Evolutionary conservation across 2,888 invertebrate genomes (phyloP), one percentile per base, ranked within the genome.

Genomic region (Nesidiocoris tenuis): DNA sequence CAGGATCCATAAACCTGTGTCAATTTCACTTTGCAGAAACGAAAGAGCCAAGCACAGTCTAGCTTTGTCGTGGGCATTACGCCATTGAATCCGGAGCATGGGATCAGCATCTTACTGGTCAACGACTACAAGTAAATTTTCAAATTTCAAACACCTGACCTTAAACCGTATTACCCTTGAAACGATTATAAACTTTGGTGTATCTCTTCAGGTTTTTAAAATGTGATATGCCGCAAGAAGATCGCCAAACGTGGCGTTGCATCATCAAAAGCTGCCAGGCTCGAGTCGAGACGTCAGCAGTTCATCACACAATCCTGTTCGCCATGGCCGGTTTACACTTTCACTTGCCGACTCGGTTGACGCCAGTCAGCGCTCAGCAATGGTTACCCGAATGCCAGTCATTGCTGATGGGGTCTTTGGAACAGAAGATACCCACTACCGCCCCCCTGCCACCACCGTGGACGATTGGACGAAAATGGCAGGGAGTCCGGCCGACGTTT

Each of bases 121-220:
- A 72, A 72, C 17, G 72, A 21, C 16, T 61, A 72, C 39, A 72
- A 72, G 72, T 72, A 18, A 23, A 61, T 61, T 7, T n/a, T 66
- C 17, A 24, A n/a, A n/a, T n/a, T n/a, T n/a, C n/a, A n/a, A n/a
- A n/a, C n/a, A n/a, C n/a, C n/a, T n/a, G n/a, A n/a, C n/a, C n/a
- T n/a, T n/a, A n/a, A n/a, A n/a, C n/a, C n/a, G n/a, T n/a, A n/a
- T n/a, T n/a, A n/a, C n/a, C n/a, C n/a, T n/a, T n/a, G n/a, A n/a
- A n/a, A n/a, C n/a, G n/a, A n/a, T n/a, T n/a, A n/a, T n/a, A n/a
- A n/a, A n/a, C n/a, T n/a, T n/a, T n/a, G n/a, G n/a, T n/a, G n/a
- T n/a, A n/a, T n/a, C n/a, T 70, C n/a, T n/a, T 12, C 59, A 72
- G 72, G 19, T 72, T 56, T 17, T 7, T 63, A 1, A 61, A 22